Base-by-base conservation (phyloP, 2,888 invertebrate genomes). In the Cremastinae sp. region DNA sequence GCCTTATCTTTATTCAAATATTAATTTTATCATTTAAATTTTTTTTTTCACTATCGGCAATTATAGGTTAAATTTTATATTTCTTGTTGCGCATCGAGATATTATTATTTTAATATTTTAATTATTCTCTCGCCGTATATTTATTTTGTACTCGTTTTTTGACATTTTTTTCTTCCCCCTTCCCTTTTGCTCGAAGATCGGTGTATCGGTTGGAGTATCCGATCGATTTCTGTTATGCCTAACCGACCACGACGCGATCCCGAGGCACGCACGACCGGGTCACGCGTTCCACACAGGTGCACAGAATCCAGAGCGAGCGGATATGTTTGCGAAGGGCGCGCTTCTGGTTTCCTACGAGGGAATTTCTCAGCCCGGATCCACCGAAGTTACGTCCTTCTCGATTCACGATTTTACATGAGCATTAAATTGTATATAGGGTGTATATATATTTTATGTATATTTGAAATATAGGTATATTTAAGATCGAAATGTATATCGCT, bases 211-310 rank as follows among this genome's bases (percentile, higher is more conserved):
- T 59, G n/a, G 45, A 75, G 39, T 56, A 68, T 41, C 62, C 61
- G 82, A 83, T 84, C 82, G 82, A 84, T 81, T 81, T 82, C 81
- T 82, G 78, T 82, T 83, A 74, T 78, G 79, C 82, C 79, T 65
- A 78, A 79, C 59, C 74, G 62, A 77, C 74, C 74, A 59, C 55
- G 73, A 58, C 35, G 58, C 20, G 65, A 75, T 65, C 70, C 47
- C 16, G 45, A 72, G 69, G 64, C 75, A 73, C 56, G 56, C 68
- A 78, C 75, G 66, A 61, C 49, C 47, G 47, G 69, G 75, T 75
- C 70, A 61, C 75, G 76, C 77, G 58, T 62, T 75, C 53, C 74
- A 64, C 75, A 74, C 71, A 72, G 79, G 79, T 75, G 75, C 75
- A 78, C 62, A 43, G 39, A 49, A 39, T 66, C 70, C 78, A 56